A percentile compares a stretch with the other conserved stretches of the same genome.
Conservation (phyloP, 1,140 invertebrate species). For the Pachyrhynchus sulphureomaculatus region DNA sequence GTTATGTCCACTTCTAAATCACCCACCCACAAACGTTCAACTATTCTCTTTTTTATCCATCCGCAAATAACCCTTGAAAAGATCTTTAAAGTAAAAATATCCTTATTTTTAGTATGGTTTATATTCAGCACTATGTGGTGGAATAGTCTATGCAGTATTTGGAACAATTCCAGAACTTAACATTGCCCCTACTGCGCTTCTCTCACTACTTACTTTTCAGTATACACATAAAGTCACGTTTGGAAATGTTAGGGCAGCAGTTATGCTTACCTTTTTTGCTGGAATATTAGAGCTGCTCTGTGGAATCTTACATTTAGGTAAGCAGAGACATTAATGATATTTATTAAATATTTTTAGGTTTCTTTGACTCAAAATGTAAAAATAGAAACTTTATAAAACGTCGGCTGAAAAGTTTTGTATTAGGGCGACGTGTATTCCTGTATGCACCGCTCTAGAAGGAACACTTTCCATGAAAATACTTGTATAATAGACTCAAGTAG, state of each 20-base stretch:
- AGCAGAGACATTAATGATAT: conserved; percentile 12
- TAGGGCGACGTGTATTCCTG: too few relatives aligned
- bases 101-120: conserved; percentile 82
- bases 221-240: conserved; percentile 59
- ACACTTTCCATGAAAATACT: too few relatives aligned
- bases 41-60: too few relatives aligned
- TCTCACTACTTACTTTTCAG: conserved; percentile 69
- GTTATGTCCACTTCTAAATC: too few relatives aligned
- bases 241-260: conserved; percentile 62
- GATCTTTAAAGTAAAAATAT: too few relatives aligned
- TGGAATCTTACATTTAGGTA: conserved; percentile 70
- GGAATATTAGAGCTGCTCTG: conserved; percentile 68
- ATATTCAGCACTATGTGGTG: conserved; percentile 81
- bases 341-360: neutral
- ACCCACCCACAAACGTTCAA: too few relatives aligned
- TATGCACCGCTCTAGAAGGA: too few relatives aligned
- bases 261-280: conserved; percentile 71
- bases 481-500: too few relatives aligned
- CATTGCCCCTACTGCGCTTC: conserved; percentile 76
- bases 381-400: too few relatives aligned
- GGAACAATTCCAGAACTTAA: conserved; percentile 84
- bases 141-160: conserved; percentile 78
- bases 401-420: too few relatives aligned
- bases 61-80: too few relatives aligned
- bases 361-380: conserved; percentile 1